phyloP scores from a whole-genome alignment of 2,113 vertebrate species.

The Caloenas nicobarica region DNA sequence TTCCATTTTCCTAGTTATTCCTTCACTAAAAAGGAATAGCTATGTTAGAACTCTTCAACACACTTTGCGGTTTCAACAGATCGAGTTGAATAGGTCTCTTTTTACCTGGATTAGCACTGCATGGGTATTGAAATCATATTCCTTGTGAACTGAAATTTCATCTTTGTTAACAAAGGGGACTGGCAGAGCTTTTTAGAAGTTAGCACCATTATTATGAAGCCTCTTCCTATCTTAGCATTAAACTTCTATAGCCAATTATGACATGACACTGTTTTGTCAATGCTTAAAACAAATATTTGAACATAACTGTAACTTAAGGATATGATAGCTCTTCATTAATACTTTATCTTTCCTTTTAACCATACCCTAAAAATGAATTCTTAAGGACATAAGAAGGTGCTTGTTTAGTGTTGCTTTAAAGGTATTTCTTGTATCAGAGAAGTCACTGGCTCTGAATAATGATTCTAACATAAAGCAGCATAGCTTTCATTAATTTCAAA shows the following conservation, averaged over 20 bases:
- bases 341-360: neutral
- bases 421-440: neutral
- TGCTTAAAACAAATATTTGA: neutral
- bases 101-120: neutral
- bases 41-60: neutral
- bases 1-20: neutral
- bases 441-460: neutral
- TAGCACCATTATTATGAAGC: neutral
- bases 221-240: neutral
- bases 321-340: neutral
- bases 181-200: neutral
- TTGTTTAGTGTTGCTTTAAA: neutral
- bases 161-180: slow-evolving; percentile 1
- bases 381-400: neutral
- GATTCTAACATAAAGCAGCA: neutral
- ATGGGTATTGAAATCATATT: slow-evolving; percentile 2
- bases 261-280: neutral
- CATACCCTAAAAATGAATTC: neutral
- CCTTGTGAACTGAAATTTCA: slow-evolving; percentile 16
- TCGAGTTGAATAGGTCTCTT: neutral
- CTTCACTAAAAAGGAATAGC: neutral
- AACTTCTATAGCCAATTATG: neutral
- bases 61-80: neutral
- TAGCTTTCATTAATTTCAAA: neutral
- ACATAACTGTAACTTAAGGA: neutral